Conservation (phyloP, 2,113 vertebrate species). For the Macaca nemestrina region DNA sequence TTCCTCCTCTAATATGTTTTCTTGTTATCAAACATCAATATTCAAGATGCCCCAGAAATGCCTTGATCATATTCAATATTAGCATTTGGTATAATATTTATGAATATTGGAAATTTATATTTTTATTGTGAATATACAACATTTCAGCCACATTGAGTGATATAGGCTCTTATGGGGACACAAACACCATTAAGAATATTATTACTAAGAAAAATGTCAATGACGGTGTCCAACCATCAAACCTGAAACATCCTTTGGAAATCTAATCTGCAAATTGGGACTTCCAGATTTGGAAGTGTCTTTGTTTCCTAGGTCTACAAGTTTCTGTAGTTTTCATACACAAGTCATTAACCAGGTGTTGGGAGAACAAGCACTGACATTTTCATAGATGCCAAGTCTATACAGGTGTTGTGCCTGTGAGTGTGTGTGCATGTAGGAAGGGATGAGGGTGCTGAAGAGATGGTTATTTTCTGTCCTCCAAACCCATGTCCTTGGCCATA, state of each 20-base stretch:
- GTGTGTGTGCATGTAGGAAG: neutral
- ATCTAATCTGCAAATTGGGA: neutral
- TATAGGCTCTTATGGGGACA: neutral
- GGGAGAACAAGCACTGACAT: neutral
- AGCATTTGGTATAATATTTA: neutral
- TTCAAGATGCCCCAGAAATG: neutral
- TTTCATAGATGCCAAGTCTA: neutral
- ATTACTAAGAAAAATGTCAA: neutral
- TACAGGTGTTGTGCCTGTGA: neutral
- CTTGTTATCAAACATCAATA: neutral
- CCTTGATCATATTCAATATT: neutral
- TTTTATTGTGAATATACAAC: neutral
- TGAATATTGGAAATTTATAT: neutral
- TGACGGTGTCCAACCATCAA: neutral
- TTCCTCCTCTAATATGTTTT: slow-evolving; percentile 27
- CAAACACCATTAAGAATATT: neutral
- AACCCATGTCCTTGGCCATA: neutral
- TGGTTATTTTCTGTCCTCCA: neutral
- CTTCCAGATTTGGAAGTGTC: neutral
- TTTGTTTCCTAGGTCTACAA: neutral
- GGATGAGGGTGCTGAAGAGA: neutral
- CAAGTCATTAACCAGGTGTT: neutral
- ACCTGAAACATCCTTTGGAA: neutral
- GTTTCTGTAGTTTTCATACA: neutral
- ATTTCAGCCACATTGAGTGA: neutral